phyloP scores from a whole-genome alignment of 2,888 invertebrate species.

The Ochlodes sylvanus region DNA sequence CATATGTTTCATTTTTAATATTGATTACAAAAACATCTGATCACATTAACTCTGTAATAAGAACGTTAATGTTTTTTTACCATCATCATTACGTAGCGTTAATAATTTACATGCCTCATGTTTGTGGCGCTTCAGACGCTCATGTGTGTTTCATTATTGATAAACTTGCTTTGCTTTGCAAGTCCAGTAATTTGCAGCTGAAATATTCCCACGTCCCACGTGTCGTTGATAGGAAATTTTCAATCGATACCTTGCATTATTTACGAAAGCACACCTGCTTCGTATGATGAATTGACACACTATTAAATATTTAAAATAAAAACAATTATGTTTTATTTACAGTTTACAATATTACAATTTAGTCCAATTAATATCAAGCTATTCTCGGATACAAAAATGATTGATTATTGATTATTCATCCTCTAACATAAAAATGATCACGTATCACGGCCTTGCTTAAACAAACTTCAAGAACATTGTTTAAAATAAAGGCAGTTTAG shows the following conservation, averaged over 20 bases:
- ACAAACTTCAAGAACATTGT: too few species aligned
- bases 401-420: too few species aligned
- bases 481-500: too few species aligned
- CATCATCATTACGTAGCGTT: too few species aligned
- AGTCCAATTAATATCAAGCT: not conserved
- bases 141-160: conserved; percentile 16
- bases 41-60: too few species aligned
- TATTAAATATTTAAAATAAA: not conserved
- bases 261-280: conserved; percentile 12
- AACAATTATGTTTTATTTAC: not conserved
- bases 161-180: conserved; percentile 13
- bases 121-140: conserved; percentile 3
- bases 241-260: conserved; percentile 34
- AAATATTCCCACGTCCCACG: conserved; percentile 44
- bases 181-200: conserved; percentile 44
- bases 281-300: not conserved
- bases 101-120: too few species aligned
- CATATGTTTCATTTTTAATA: too few species aligned
- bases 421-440: too few species aligned
- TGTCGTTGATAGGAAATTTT: conserved; percentile 50
- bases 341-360: not conserved
- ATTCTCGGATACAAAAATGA: too few species aligned
- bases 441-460: too few species aligned
- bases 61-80: too few species aligned
- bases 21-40: too few species aligned